Conservation (phyloP, 2,888 invertebrate genomes). For the Cenopis cana region DNA sequence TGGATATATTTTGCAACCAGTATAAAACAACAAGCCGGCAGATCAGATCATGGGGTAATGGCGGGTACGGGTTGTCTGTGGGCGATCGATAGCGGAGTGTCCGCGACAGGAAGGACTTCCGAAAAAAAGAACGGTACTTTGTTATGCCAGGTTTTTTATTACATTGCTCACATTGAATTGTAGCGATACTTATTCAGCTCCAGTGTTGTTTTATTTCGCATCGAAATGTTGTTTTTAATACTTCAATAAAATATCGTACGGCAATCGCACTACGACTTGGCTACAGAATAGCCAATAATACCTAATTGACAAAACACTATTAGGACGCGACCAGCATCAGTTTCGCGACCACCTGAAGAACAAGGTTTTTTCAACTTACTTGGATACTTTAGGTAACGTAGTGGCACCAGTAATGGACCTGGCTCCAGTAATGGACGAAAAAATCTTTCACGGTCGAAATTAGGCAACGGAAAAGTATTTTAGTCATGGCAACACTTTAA, state of each 20-base stretch:
- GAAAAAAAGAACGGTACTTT: neutral
- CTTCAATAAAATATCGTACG: neutral
- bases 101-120: neutral
- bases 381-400: no score
- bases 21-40: conserved; percentile 17
- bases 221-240: neutral
- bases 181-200: neutral
- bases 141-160: neutral
- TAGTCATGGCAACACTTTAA: no score
- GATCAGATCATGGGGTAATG: conserved; percentile 26
- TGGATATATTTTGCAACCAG: neutral
- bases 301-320: no score
- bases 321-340: no score
- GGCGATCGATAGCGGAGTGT: conserved; percentile 29
- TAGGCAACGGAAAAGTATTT: no score
- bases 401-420: no score
- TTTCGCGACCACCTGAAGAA: no score
- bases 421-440: no score
- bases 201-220: neutral
- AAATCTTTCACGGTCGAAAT: no score
- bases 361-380: no score
- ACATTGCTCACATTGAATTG: neutral
- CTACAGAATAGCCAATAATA: neutral
- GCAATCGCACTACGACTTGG: neutral
- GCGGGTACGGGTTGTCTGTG: conserved; percentile 1